Percentiles rank a stretch among this genome's conserved stretches.
Evolutionary conservation across 2,113 vertebrate genomes (phyloP).

Genomic region (Nesospiza acunhae): DNA sequence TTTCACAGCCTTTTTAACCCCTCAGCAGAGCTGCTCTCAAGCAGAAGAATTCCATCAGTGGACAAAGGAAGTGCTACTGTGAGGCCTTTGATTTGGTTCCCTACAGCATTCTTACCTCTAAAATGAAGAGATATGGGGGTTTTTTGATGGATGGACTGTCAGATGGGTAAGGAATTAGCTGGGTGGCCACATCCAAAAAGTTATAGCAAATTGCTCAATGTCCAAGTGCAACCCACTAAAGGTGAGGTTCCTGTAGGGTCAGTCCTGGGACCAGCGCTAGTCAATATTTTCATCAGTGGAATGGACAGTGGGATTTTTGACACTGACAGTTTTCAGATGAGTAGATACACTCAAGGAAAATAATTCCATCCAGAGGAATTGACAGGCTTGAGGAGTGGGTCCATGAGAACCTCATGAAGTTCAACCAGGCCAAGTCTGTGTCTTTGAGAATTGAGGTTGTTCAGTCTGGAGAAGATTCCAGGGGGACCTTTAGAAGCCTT

Average conservation of each 20-base stretch:
- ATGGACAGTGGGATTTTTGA: not conserved
- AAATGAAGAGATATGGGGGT: rapidly evolving
- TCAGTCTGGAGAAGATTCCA: not conserved
- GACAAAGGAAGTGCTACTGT: not conserved
- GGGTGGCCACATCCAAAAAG: not conserved
- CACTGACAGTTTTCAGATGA: not conserved
- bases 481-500: not conserved
- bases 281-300: not conserved
- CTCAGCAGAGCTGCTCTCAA: not conserved
- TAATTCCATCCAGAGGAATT: not conserved
- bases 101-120: not conserved
- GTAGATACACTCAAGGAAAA: not conserved
- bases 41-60: not conserved
- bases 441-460: not conserved
- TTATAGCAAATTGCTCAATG: not conserved
- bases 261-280: not conserved
- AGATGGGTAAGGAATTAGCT: not conserved
- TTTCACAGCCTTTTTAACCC: not conserved
- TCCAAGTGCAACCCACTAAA: not conserved
- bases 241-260: not conserved
- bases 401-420: not conserved
- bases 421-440: not conserved
- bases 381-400: not conserved
- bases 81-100: not conserved
- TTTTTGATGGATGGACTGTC: not conserved